Evolutionary conservation across 2,888 invertebrate genomes (phyloP).

Genomic region (Syrphus vitripennis): DNA sequence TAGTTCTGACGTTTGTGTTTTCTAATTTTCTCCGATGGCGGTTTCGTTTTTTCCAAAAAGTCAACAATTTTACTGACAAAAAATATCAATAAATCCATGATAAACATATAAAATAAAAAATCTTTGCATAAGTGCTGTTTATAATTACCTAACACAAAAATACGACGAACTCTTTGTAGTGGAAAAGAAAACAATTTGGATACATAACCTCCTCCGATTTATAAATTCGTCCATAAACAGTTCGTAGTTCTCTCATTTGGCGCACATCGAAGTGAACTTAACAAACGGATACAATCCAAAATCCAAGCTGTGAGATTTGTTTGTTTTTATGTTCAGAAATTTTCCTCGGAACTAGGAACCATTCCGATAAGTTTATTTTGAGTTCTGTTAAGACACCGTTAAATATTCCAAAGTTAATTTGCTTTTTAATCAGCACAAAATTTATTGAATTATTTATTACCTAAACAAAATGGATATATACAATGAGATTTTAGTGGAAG

Average conservation of each 20-base stretch:
- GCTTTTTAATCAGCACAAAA: neutral
- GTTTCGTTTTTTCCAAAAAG: neutral
- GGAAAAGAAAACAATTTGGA: neutral
- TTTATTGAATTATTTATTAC: neutral
- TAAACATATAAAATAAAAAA: neutral
- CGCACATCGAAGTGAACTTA: neutral
- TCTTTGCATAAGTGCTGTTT: neutral
- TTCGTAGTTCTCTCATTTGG: neutral
- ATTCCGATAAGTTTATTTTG: neutral
- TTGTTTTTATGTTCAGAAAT: constrained; percentile 28
- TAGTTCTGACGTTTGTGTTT: neutral
- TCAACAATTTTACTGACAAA: neutral
- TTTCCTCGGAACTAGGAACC: neutral
- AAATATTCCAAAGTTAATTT: neutral
- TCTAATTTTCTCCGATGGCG: neutral
- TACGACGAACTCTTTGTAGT: neutral
- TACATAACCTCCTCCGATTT: neutral
- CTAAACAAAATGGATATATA: constrained; percentile 15
- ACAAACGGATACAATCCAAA: constrained; percentile 42
- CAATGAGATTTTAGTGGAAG: constrained; percentile 38
- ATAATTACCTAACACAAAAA: neutral
- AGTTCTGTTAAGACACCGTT: neutral
- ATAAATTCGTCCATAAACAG: neutral
- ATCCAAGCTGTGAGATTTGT: constrained; percentile 27
- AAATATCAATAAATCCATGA: neutral